Evolutionary conservation across 2,888 invertebrate genomes (phyloP).

Genomic region (Fissipunctia ypsillon): DNA sequence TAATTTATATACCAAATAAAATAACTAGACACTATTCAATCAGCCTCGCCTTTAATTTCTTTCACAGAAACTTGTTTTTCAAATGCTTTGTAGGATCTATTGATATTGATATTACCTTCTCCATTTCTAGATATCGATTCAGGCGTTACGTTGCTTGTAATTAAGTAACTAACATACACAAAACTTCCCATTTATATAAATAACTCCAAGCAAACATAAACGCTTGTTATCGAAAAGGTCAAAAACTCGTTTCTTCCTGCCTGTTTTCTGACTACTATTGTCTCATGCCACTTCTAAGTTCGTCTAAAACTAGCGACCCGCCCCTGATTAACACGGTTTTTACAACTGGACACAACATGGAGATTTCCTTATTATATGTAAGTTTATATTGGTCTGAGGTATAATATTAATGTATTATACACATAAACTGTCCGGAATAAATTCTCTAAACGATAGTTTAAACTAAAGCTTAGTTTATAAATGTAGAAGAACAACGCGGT

Average conservation of each 20-base stretch:
- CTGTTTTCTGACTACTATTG: constrained; percentile 10
- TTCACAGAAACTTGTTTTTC: no score
- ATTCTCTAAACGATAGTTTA: background rate
- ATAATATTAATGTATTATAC: no score
- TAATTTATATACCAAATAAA: no score
- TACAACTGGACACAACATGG: background rate
- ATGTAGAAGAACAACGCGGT: background rate
- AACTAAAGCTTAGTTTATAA: no score
- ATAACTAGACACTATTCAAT: no score
- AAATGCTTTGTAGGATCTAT: no score
- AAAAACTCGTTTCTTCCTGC: constrained; percentile 25
- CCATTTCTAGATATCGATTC: constrained; percentile 19
- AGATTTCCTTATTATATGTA: background rate
- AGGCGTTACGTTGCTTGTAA: background rate
- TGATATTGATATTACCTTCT: background rate
- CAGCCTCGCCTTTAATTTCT: no score
- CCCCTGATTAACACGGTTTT: background rate
- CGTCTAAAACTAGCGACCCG: background rate
- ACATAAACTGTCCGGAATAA: no score
- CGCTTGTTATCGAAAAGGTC: constrained; percentile 26
- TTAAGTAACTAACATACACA: background rate
- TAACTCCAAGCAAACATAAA: constrained; percentile 12
- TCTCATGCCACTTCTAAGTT: background rate
- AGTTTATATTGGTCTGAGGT: no score
- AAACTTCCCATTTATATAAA: constrained; percentile 11